These are phyloP conservation scores for Chlamydotis undulata DNA, from an alignment of 2,113 vertebrate genomes.

Conservation along the genomic window DNA sequence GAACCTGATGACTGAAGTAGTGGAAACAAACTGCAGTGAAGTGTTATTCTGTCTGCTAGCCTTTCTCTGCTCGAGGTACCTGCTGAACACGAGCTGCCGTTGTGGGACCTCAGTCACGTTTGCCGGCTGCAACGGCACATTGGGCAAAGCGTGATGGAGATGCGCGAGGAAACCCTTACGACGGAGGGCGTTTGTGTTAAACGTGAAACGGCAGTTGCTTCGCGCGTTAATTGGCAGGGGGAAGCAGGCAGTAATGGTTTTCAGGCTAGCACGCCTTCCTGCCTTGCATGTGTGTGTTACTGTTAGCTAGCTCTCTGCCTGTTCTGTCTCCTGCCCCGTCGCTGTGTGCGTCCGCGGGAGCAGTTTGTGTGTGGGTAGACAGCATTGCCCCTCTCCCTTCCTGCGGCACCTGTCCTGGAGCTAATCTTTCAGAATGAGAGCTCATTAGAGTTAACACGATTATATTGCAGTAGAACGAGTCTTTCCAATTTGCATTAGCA, in stretches of 20 bases:
- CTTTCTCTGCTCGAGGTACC: neutral
- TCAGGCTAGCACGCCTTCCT: neutral
- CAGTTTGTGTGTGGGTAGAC: too few species aligned
- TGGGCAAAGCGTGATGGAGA: neutral
- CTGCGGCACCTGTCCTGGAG: neutral
- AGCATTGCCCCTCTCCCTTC: neutral
- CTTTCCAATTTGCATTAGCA: neutral
- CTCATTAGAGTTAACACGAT: neutral
- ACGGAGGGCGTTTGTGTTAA: neutral
- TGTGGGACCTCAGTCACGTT: accelerated
- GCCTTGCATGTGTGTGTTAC: neutral
- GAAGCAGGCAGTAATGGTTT: neutral
- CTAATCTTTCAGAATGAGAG: neutral
- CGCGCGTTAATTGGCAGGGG: neutral
- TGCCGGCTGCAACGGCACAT: neutral
- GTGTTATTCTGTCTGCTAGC: neutral
- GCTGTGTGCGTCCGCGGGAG: accelerated
- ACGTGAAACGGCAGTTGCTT: neutral
- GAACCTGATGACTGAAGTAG: accelerated
- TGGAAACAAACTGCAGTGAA: neutral
- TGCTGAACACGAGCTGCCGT: neutral
- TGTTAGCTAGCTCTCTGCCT: neutral
- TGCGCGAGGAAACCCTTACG: neutral
- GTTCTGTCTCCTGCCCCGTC: accelerated
- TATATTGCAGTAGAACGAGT: neutral